Conservation (phyloP, 2,797 vertebrate genomes). For the Lerista edwardsae region DNA sequence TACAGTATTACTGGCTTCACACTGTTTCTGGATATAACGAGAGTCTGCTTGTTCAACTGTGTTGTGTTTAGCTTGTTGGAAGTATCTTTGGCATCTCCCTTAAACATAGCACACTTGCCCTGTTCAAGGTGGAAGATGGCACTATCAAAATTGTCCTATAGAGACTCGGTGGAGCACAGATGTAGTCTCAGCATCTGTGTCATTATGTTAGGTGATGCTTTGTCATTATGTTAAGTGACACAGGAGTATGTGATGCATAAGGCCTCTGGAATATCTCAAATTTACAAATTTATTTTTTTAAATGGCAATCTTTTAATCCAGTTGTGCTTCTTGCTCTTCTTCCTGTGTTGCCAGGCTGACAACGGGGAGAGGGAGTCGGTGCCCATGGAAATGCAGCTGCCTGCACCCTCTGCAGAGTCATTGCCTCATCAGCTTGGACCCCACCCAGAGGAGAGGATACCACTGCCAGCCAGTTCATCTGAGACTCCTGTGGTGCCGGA, state of each 20-base stretch:
- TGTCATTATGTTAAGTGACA: background rate
- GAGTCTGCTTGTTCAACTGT: background rate
- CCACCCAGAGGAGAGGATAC: constrained; percentile 67
- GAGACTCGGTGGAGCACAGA: background rate
- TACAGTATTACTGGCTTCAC: background rate
- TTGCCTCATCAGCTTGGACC: constrained; percentile 47
- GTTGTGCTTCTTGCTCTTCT: background rate
- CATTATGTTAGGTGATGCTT: background rate
- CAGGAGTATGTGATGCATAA: background rate
- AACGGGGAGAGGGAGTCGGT: constrained; percentile 52
- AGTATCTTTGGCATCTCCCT: background rate
- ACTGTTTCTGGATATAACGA: background rate
- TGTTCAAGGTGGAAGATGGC: background rate
- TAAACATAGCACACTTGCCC: background rate
- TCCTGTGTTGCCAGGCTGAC: constrained; percentile 51
- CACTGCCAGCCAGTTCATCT: constrained; percentile 60
- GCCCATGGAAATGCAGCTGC: constrained; percentile 61
- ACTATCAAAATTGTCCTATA: background rate
- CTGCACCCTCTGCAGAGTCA: background rate
- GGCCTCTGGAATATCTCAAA: background rate
- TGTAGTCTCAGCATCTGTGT: too few relatives aligned
- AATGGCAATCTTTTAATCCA: background rate
- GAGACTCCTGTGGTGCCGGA: constrained; percentile 55
- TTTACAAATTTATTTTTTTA: background rate
- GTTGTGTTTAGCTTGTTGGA: background rate